These are phyloP conservation scores for Agrochola litura DNA, from an alignment of 2,888 invertebrate species.

Conservation along the genomic window DNA sequence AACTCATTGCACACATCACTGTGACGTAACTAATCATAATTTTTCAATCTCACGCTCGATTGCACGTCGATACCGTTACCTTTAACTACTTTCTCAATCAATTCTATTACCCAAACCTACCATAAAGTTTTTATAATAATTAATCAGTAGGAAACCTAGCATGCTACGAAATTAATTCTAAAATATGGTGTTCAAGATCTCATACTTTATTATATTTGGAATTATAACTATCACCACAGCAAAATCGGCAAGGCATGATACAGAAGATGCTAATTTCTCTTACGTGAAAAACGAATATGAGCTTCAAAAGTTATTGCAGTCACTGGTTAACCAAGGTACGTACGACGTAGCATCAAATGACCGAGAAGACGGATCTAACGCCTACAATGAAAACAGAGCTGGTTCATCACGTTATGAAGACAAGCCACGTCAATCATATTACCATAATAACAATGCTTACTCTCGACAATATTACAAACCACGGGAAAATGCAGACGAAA, in stretches of 20 bases:
- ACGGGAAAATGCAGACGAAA: conserved; percentile 1
- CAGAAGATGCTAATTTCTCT: conserved; percentile 12
- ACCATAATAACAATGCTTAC: conserved; percentile 4
- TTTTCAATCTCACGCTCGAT: conserved; percentile 70
- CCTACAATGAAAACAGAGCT: conserved; percentile 26
- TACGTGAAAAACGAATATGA: conserved; percentile 36
- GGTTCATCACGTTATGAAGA: conserved; percentile 13
- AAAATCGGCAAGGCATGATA: conserved; percentile 1
- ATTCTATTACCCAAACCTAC: conserved; percentile 42
- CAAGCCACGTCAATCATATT: conserved; percentile 13
- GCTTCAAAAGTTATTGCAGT: conserved; percentile 49
- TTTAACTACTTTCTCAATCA: conserved; percentile 55
- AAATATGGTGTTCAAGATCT: conserved; percentile 49
- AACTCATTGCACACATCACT: conserved; percentile 18
- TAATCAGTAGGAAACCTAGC: conserved; percentile 33
- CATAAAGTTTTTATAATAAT: conserved; percentile 45
- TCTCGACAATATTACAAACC: conserved; percentile 12
- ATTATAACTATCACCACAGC: conserved; percentile 43
- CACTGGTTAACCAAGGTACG: conserved; percentile 42
- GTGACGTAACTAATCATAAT: conserved; percentile 33
- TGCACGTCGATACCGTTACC: conserved; percentile 43
- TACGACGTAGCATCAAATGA: conserved; percentile 35
- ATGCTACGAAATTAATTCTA: conserved; percentile 27
- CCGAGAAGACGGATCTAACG: conserved; percentile 14
- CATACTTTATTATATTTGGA: conserved; percentile 44